Evolutionary conservation across 2,888 invertebrate genomes (phyloP).

Genomic region (Hypena proboscidalis): DNA sequence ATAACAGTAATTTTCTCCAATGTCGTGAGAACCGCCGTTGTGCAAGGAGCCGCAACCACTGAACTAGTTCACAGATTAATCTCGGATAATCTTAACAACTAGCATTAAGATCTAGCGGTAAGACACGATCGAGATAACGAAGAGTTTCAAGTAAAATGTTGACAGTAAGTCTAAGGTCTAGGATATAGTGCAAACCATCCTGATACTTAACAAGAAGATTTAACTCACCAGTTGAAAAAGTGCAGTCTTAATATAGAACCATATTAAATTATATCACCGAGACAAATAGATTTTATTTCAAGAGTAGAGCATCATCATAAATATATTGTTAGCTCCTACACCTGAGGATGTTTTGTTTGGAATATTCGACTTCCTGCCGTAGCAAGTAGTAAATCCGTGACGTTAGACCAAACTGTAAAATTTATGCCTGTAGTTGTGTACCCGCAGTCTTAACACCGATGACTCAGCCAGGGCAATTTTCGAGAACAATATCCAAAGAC

Average conservation of each 20-base stretch:
- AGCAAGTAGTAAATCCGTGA: slow-evolving; percentile 15
- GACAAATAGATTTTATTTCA: no score
- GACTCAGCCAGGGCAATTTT: slow-evolving; percentile 21
- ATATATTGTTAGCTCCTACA: no score
- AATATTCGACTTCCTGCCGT: slow-evolving; percentile 20
- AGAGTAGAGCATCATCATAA: neutral
- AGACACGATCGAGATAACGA: slow-evolving; percentile 57
- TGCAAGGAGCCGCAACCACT: slow-evolving; percentile 63
- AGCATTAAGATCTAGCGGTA: slow-evolving; percentile 68
- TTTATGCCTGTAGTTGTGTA: slow-evolving; percentile 3
- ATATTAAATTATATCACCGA: no score
- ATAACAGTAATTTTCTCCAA: slow-evolving; percentile 79
- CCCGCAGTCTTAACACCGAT: slow-evolving; percentile 17
- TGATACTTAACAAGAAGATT: no score
- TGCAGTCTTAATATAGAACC: no score
- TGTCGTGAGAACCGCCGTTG: slow-evolving; percentile 79
- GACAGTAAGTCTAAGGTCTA: no score
- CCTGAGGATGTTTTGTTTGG: no score
- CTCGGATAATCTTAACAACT: slow-evolving; percentile 67
- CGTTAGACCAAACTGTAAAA: slow-evolving; percentile 8
- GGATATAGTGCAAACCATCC: slow-evolving; percentile 9
- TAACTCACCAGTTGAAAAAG: no score
- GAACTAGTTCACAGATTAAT: slow-evolving; percentile 79
- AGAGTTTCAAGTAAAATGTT: slow-evolving; percentile 38
- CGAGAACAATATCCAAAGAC: slow-evolving; percentile 15